A percentile compares a stretch with the other conserved stretches of the same genome.
These are phyloP conservation scores for Leptinotarsa rubiginosa DNA, from an alignment of 2,888 invertebrate species.

Conservation along the genomic window DNA sequence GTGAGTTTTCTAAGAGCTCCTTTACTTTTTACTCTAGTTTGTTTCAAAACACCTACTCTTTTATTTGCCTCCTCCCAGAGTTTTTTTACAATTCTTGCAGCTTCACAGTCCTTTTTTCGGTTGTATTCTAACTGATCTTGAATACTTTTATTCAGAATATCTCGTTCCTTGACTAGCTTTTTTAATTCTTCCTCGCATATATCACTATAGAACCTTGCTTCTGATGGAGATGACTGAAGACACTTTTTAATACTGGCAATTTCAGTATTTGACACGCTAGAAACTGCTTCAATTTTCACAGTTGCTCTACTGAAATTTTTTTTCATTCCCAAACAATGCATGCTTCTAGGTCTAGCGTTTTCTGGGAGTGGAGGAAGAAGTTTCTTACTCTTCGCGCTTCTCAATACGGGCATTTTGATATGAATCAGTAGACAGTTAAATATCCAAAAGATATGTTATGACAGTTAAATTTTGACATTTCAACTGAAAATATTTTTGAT, in stretches of 20 bases:
- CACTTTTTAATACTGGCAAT: slow-evolving; percentile 31
- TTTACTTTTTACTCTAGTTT: slow-evolving; percentile 11
- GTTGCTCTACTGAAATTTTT: slow-evolving; percentile 26
- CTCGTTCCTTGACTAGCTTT: slow-evolving; percentile 35
- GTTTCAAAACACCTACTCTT: slow-evolving; percentile 18
- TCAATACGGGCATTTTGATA: slow-evolving; percentile 35
- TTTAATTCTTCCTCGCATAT: slow-evolving; percentile 39
- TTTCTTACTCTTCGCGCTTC: slow-evolving; percentile 36
- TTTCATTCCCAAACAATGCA: slow-evolving; percentile 23
- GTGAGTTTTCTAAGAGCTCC: slow-evolving; percentile 17
- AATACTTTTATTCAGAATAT: slow-evolving; percentile 29
- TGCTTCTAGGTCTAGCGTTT: slow-evolving; percentile 20
- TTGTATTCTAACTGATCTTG: slow-evolving; percentile 26
- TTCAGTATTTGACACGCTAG: slow-evolving; percentile 29
- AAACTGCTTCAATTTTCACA: slow-evolving; percentile 32
- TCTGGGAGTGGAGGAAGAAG: slow-evolving; percentile 26
- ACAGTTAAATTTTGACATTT: slow-evolving; percentile 24
- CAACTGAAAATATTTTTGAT: background rate
- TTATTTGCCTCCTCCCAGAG: slow-evolving; percentile 38
- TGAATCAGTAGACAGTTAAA: background rate
- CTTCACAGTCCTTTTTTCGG: slow-evolving; percentile 31
- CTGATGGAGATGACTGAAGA: slow-evolving; percentile 32
- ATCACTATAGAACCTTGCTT: slow-evolving; percentile 38
- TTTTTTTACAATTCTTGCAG: slow-evolving; percentile 39
- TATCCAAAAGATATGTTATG: background rate